A percentile compares a stretch with the other conserved stretches of the same genome.
Evolutionary conservation across 2,888 invertebrate species (phyloP).

Genomic region (Heliconius erato): DNA sequence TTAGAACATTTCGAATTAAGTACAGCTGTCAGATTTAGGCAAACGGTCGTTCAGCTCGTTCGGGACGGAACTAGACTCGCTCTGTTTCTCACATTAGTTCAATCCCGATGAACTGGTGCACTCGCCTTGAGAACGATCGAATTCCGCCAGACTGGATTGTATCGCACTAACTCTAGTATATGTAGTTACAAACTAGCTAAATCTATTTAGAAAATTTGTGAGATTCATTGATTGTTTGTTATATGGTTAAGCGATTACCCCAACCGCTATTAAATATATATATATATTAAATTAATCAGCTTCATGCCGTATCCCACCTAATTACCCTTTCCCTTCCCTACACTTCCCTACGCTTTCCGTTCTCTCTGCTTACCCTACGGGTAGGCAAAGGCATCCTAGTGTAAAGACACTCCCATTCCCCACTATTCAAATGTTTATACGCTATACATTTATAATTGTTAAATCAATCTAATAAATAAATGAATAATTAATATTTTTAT

Average conservation of each 20-base stretch:
- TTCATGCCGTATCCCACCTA: no score
- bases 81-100: conserved; percentile 79
- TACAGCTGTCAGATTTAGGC: conserved; percentile 77
- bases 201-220: conserved; percentile 43
- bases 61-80: conserved; percentile 63
- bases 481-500: not conserved
- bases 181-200: conserved; percentile 44
- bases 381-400: no score
- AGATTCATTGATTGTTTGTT: conserved; percentile 20
- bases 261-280: not conserved
- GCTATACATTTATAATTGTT: no score
- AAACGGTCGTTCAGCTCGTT: conserved; percentile 71
- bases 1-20: conserved; percentile 66
- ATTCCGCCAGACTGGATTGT: conserved; percentile 49
- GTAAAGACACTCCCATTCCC: no score
- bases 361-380: no score
- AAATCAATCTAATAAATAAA: no score
- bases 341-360: no score
- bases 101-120: conserved; percentile 72
- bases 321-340: no score
- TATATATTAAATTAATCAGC: no score
- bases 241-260: not conserved
- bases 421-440: no score
- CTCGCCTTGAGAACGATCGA: conserved; percentile 62
- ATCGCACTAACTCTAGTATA: conserved; percentile 49